Evolutionary conservation across 2,113 vertebrate species (phyloP).

Genomic region (Psephotus haematonotus): DNA sequence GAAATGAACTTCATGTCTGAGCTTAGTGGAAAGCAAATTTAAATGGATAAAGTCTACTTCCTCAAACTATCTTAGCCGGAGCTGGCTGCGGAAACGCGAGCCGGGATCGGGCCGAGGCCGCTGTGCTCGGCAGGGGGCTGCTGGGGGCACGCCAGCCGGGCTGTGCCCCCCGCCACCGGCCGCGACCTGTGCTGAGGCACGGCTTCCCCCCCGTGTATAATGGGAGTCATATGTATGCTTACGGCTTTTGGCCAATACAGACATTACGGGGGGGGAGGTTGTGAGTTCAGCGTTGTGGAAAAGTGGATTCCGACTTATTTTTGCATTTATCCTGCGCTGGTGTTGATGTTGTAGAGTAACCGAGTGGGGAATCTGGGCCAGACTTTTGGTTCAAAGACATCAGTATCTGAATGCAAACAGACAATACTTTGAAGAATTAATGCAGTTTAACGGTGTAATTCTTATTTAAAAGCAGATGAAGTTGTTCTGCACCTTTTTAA

Average conservation of each 20-base stretch:
- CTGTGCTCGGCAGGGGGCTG: background rate
- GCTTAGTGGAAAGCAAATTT: too few species aligned
- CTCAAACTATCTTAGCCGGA: too few species aligned
- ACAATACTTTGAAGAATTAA: background rate
- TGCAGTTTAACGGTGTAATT: accelerated
- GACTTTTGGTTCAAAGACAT: background rate
- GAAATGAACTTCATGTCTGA: too few species aligned
- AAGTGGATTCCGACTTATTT: background rate
- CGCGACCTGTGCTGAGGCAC: background rate
- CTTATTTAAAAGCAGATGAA: background rate
- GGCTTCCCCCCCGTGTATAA: accelerated
- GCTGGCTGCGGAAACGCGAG: background rate
- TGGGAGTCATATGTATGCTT: accelerated
- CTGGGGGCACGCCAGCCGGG: background rate
- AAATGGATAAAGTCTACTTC: too few species aligned
- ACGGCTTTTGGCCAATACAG: accelerated
- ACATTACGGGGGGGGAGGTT: accelerated
- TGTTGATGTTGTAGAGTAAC: accelerated
- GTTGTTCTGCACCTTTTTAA: background rate
- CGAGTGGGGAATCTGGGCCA: background rate
- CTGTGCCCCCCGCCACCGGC: background rate
- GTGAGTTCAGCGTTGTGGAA: background rate
- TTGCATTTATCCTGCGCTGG: accelerated
- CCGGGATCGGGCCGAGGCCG: background rate
- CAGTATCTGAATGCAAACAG: background rate